phyloP scores from a whole-genome alignment of 2,113 vertebrate genomes.

The Sula dactylatra region DNA sequence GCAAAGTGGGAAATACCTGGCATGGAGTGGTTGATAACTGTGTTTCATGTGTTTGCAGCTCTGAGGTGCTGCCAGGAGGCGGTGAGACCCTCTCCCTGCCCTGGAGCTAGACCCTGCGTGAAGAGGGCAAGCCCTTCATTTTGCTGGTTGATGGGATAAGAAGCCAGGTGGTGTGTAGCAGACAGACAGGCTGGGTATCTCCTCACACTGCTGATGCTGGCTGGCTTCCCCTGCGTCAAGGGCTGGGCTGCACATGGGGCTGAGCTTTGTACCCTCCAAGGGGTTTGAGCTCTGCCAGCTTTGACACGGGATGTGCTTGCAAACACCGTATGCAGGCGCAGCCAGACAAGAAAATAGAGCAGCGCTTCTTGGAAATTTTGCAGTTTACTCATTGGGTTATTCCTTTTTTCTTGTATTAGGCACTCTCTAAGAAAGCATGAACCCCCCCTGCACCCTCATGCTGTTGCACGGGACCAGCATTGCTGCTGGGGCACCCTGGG shows the following conservation, averaged over 20 bases:
- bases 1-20: not conserved
- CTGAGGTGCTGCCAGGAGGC: not conserved
- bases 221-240: not conserved
- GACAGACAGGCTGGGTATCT: not conserved
- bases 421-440: accelerated
- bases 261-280: not conserved
- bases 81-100: not conserved
- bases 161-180: accelerated
- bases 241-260: not conserved
- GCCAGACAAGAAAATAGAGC: not conserved
- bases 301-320: not conserved
- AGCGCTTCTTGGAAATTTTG: not conserved
- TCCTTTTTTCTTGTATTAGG: not conserved
- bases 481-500: not conserved
- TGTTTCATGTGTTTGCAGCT: not conserved
- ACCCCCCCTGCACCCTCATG: not conserved
- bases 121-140: not conserved
- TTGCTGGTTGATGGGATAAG: not conserved
- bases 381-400: not conserved
- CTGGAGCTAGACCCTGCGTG: not conserved
- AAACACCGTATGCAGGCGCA: accelerated
- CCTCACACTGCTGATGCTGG: not conserved
- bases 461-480: not conserved
- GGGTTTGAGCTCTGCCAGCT: not conserved
- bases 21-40: not conserved